phyloP scores from a whole-genome alignment of 1,140 invertebrate genomes.

The Saccostrea cuccullata region DNA sequence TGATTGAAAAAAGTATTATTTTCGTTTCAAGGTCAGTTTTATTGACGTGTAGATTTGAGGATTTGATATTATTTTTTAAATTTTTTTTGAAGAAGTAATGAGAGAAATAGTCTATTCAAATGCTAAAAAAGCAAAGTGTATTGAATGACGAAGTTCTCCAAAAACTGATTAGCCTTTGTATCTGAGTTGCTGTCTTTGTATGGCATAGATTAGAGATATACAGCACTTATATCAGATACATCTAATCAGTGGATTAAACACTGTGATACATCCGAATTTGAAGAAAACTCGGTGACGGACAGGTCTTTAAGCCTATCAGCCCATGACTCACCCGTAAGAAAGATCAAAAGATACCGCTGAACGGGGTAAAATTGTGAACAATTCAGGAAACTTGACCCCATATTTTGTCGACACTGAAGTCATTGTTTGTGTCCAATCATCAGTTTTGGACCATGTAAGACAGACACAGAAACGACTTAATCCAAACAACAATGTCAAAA shows the following conservation, averaged over 20 bases:
- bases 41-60: too few relatives aligned
- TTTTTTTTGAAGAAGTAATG: background rate
- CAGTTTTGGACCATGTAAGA: conserved; percentile 30
- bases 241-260: conserved; percentile 34
- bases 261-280: conserved; percentile 11
- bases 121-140: background rate
- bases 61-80: background rate
- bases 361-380: conserved; percentile 28
- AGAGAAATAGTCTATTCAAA: background rate
- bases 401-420: conserved; percentile 24
- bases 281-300: conserved; percentile 21
- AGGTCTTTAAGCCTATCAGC: conserved; percentile 26
- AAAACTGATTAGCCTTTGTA: background rate
- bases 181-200: background rate
- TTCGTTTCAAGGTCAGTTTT: too few relatives aligned
- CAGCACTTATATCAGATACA: conserved; percentile 27
- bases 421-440: conserved; percentile 32
- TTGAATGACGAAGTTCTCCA: background rate
- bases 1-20: too few relatives aligned
- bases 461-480: conserved; percentile 22
- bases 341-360: conserved; percentile 16
- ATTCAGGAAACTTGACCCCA: conserved; percentile 26
- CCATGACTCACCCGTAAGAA: conserved; percentile 19
- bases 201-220: background rate
- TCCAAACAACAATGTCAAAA: conserved; percentile 32